Conservation (phyloP, 2,888 invertebrate genomes). For the Cephalotes varians region DNA sequence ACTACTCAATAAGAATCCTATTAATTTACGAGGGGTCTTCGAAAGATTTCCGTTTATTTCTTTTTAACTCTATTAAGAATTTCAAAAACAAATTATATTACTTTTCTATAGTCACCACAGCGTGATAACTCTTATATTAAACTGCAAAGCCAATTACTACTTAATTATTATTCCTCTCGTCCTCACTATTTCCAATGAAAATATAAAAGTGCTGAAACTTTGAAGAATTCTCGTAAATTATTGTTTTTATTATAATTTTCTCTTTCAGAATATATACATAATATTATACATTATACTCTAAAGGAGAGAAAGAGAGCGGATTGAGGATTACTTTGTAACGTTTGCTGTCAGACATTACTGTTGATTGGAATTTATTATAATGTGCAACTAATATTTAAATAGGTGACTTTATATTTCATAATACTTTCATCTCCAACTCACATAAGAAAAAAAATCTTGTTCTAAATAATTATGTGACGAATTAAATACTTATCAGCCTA, state of each 20-base stretch:
- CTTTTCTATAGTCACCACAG: no score
- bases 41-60: no score
- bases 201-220: no score
- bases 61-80: no score
- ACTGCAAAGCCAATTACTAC: no score
- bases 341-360: conserved; percentile 40
- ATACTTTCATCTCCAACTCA: conserved; percentile 19
- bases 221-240: no score
- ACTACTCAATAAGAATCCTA: not conserved
- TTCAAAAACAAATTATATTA: no score
- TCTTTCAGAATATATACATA: not conserved
- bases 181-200: no score
- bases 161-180: no score
- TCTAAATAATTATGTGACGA: conserved; percentile 48
- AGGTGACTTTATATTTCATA: not conserved
- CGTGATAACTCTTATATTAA: no score
- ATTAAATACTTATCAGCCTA: conserved; percentile 76
- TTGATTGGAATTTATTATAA: conserved; percentile 22
- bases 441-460: conserved; percentile 13
- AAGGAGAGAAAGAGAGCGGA: not conserved
- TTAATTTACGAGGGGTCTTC: no score
- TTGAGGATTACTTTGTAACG: conserved; percentile 2
- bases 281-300: not conserved
- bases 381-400: conserved; percentile 38
- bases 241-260: not conserved